Evolutionary conservation across 2,888 invertebrate species (phyloP).

Genomic region (Pristionchus maxplancki): DNA sequence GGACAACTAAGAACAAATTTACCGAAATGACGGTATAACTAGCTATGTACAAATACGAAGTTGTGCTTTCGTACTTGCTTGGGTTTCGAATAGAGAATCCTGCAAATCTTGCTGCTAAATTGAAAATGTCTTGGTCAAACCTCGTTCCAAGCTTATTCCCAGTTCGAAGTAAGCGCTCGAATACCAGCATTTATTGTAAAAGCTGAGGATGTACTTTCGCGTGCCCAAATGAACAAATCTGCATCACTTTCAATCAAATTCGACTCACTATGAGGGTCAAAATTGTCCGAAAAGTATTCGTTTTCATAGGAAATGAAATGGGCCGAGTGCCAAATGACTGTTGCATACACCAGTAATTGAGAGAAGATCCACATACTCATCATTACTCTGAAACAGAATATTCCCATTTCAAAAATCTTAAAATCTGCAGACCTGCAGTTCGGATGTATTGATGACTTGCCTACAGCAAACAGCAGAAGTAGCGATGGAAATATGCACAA

Average conservation of each 20-base stretch:
- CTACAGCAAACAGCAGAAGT: background rate
- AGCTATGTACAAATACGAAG: background rate
- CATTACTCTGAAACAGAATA: background rate
- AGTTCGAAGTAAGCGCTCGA: too few species aligned
- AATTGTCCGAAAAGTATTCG: background rate
- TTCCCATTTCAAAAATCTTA: too few species aligned
- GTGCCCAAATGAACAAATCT: too few species aligned
- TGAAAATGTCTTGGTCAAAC: too few species aligned
- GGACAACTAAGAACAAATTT: background rate
- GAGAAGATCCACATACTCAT: background rate
- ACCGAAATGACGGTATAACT: background rate
- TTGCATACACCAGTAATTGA: background rate
- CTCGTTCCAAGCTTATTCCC: too few species aligned
- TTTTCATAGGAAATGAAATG: background rate
- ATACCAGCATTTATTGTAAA: too few species aligned
- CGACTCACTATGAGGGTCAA: background rate
- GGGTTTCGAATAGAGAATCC: background rate
- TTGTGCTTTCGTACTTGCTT: background rate
- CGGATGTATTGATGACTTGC: background rate
- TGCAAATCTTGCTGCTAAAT: too few species aligned
- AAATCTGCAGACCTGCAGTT: background rate
- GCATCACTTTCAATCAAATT: too few species aligned
- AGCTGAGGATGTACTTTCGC: too few species aligned
- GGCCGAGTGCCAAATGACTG: background rate
- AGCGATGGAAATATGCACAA: background rate